Conservation (phyloP, 2,113 vertebrate species). For the Otus sunia region DNA sequence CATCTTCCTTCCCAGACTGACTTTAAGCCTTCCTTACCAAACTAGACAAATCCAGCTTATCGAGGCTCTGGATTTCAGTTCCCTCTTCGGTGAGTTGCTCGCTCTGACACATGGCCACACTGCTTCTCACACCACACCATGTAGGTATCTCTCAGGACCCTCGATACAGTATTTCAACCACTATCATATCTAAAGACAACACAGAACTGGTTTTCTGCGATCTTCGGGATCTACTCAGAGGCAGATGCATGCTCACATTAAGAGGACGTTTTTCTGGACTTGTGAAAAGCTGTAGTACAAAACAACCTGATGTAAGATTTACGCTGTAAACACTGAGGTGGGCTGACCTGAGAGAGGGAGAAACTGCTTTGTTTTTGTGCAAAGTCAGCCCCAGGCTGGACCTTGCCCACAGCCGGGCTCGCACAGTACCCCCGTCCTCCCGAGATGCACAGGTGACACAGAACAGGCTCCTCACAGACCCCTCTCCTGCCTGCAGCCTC, state of each 20-base stretch:
- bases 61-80: neutral
- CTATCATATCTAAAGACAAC: neutral
- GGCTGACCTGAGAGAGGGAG: neutral
- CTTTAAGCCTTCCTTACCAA: neutral
- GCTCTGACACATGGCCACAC: neutral
- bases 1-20: neutral
- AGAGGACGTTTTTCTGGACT: neutral
- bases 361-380: neutral
- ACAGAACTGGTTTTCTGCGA: neutral
- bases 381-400: neutral
- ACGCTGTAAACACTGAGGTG: neutral
- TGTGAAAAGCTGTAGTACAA: neutral
- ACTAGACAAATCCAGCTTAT: neutral
- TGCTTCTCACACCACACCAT: neutral
- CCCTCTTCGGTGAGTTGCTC: neutral
- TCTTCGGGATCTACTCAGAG: neutral
- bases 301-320: neutral
- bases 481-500: neutral
- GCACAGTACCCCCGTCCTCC: neutral
- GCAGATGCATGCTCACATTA: neutral
- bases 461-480: accelerated
- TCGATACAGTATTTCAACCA: neutral
- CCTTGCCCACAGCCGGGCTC: neutral
- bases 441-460: accelerated
- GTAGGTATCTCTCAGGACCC: neutral